These are phyloP conservation scores for Oithona nana DNA, from an alignment of 2,888 invertebrate genomes.

Conservation along the genomic window DNA sequence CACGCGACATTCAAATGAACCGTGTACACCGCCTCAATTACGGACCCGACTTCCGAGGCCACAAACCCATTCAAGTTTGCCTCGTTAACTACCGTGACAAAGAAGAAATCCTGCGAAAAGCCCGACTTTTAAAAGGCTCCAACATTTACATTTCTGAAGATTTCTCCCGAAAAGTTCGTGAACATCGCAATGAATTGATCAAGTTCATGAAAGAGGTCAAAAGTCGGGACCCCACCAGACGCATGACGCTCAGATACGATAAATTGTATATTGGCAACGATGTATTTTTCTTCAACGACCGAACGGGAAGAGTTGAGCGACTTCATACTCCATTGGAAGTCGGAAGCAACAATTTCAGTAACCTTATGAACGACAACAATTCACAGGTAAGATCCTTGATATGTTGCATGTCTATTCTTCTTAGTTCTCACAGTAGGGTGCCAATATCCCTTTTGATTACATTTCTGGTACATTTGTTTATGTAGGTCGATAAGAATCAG, in stretches of 20 bases:
- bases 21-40: conserved; percentile 6
- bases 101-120: conserved; percentile 14
- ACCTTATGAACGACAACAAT: not conserved
- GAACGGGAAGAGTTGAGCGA: conserved; percentile 4
- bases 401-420: no score
- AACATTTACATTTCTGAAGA: conserved; percentile 17
- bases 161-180: conserved; percentile 16
- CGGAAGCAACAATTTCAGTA: not conserved
- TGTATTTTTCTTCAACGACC: conserved; percentile 15
- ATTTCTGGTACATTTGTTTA: no score
- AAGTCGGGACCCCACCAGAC: conserved; percentile 10
- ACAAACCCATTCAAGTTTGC: conserved; percentile 12
- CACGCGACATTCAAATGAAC: conserved; percentile 10
- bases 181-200: conserved; percentile 16
- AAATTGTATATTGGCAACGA: conserved; percentile 17
- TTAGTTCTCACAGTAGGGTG: no score
- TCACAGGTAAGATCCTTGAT: no score
- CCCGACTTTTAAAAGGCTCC: conserved; percentile 11
- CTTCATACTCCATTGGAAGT: conserved; percentile 8
- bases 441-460: no score
- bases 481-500: no score
- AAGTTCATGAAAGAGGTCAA: conserved; percentile 17
- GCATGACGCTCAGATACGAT: conserved; percentile 15
- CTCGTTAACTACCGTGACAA: conserved; percentile 14
- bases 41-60: conserved; percentile 16